Evolutionary conservation across 2,888 invertebrate genomes (phyloP).

Genomic region (Caenorhabditis parvicauda): DNA sequence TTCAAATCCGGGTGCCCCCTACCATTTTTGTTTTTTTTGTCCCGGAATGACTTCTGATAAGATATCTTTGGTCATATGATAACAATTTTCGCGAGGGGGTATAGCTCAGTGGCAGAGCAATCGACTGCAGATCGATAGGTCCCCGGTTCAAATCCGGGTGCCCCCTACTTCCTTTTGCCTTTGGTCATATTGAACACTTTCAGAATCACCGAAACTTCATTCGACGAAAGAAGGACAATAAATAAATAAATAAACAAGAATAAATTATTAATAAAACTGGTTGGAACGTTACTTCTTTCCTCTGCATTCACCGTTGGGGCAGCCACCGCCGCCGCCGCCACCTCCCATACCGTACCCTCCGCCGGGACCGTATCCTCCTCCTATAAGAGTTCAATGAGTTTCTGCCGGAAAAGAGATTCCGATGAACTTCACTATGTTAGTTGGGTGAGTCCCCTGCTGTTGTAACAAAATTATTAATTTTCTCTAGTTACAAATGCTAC

Average conservation of each 20-base stretch:
- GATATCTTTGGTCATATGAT: no score
- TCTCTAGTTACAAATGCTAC: no score
- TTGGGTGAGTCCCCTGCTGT: no score
- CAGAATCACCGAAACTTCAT: neutral
- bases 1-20: conserved; percentile 40
- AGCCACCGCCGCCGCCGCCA: conserved; percentile 28
- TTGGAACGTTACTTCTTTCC: conserved; percentile 13
- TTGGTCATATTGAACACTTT: no score
- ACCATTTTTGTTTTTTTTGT: no score
- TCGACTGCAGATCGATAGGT: conserved; percentile 57
- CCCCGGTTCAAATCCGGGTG: conserved; percentile 50
- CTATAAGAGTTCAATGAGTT: neutral
- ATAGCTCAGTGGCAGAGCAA: conserved; percentile 56
- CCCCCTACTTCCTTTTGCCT: no score
- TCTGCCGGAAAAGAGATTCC: no score
- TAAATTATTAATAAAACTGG: conserved; percentile 5
- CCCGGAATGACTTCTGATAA: no score
- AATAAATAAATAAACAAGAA: neutral
- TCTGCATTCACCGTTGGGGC: conserved; percentile 30
- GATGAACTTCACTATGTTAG: no score
- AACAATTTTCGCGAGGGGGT: no score
- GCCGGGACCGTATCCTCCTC: conserved; percentile 20
- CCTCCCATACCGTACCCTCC: conserved; percentile 23
- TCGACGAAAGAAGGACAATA: neutral
- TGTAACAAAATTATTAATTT: no score